phyloP scores from a whole-genome alignment of 2,113 vertebrate species.

The Budorcas taxicolor region DNA sequence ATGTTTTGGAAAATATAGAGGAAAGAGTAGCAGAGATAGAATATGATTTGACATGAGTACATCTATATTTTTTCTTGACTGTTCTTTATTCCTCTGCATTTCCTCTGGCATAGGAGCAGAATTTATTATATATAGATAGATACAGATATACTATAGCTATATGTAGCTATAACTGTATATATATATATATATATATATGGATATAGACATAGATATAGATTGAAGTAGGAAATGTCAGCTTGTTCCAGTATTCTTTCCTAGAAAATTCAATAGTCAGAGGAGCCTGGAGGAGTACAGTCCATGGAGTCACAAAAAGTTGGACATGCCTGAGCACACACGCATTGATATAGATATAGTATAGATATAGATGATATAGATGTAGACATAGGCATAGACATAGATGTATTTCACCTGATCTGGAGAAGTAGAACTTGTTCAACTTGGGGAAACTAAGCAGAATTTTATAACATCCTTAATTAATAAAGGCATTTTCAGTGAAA shows the following conservation, averaged over 20 bases:
- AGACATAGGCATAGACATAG: neutral
- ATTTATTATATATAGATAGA: neutral
- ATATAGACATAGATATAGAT: neutral
- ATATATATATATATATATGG: neutral
- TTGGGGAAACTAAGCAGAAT: neutral
- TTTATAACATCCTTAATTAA: neutral
- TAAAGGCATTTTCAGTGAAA: neutral
- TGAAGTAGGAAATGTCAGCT: neutral
- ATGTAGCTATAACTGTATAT: neutral
- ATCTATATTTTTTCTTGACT: neutral
- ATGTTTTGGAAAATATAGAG: neutral
- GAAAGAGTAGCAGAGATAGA: neutral
- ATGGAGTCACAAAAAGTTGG: neutral
- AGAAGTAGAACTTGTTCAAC: neutral
- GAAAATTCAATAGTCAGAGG: neutral
- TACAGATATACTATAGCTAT: neutral
- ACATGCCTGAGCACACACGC: neutral
- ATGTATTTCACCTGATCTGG: neutral
- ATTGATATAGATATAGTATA: neutral
- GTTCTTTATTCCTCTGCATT: neutral
- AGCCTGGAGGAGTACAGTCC: neutral
- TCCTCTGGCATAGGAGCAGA: neutral
- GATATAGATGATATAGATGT: neutral
- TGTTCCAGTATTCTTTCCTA: neutral
- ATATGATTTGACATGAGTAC: neutral